These are phyloP conservation scores for Aphodius sticticus DNA, from an alignment of 2,888 invertebrate genomes.

Conservation along the genomic window DNA sequence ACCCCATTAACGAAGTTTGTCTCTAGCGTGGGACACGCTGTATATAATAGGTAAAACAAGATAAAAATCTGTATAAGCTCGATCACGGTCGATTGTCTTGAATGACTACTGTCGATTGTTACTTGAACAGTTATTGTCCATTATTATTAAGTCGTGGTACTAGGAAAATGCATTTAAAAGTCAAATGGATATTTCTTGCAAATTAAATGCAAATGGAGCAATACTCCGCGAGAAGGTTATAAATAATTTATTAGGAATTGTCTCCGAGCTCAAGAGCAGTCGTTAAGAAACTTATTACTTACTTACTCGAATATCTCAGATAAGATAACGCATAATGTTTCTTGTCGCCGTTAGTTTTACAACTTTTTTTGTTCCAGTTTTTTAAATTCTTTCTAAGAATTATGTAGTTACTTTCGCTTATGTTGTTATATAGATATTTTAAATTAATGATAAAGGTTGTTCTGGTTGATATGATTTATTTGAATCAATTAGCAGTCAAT, in stretches of 20 bases:
- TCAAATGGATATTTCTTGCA: background rate
- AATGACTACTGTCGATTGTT: background rate
- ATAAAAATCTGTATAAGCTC: background rate
- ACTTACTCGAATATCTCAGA: background rate
- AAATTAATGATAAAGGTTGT: background rate
- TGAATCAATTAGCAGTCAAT: background rate
- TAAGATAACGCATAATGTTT: background rate
- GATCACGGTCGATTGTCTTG: background rate
- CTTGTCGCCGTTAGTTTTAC: background rate
- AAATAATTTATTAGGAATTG: background rate
- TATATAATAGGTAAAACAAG: background rate
- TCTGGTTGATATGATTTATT: background rate
- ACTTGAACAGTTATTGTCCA: background rate
- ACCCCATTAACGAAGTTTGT: no score
- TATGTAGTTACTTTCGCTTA: background rate
- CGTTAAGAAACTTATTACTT: conserved; percentile 4
- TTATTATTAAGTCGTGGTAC: background rate
- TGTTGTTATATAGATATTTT: background rate
- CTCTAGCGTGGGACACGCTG: no score
- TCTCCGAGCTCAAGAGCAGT: background rate
- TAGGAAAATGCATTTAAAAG: background rate
- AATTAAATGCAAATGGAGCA: background rate
- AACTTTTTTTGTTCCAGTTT: background rate
- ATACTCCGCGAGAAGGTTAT: background rate
- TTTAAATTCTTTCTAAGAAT: background rate